A percentile compares a stretch with the other conserved stretches of the same genome.
These are phyloP conservation scores for Cichlasoma orientale DNA, from an alignment of 2,797 vertebrate species.

Conservation along the genomic window DNA sequence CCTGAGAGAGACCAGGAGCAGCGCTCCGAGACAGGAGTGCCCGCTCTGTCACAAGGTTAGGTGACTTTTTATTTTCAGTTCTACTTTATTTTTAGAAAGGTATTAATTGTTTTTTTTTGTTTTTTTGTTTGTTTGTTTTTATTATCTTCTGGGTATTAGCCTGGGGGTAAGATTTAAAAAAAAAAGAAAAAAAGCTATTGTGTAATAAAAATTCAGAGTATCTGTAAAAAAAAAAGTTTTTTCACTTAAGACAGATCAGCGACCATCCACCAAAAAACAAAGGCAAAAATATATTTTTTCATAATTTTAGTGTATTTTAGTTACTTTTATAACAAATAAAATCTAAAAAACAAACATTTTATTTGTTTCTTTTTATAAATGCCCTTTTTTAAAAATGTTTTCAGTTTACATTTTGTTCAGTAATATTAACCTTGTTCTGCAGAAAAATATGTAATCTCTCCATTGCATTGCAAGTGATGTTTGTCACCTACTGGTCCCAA, in stretches of 20 bases:
- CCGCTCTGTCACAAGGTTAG: slow-evolving; percentile 72
- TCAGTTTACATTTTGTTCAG: not conserved
- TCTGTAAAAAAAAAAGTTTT: not conserved
- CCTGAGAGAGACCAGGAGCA: slow-evolving; percentile 47
- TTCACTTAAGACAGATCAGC: not conserved
- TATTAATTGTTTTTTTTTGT: not conserved
- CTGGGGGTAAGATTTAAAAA: too few species aligned
- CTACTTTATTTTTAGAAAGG: not conserved
- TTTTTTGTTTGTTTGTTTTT: too few species aligned
- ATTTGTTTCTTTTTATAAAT: accelerated
- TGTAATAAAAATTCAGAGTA: not conserved
- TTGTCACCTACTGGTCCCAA: too few species aligned
- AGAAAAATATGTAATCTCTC: too few species aligned
- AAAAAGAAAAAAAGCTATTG: not conserved
- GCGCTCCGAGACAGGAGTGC: slow-evolving; percentile 47
- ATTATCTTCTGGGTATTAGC: not conserved
- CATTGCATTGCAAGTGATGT: too few species aligned
- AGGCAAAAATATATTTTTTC: not conserved
- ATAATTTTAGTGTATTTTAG: not conserved
- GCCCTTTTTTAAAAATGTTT: not conserved
- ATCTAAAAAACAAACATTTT: too few species aligned
- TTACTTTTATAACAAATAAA: not conserved
- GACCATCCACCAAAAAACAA: not conserved
- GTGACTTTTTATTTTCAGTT: not conserved
- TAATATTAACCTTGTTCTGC: too few species aligned